A percentile compares a stretch with the other conserved stretches of the same genome.
phyloP scores from a whole-genome alignment of 1,140 invertebrate species.

The Heliconius nattereri region DNA sequence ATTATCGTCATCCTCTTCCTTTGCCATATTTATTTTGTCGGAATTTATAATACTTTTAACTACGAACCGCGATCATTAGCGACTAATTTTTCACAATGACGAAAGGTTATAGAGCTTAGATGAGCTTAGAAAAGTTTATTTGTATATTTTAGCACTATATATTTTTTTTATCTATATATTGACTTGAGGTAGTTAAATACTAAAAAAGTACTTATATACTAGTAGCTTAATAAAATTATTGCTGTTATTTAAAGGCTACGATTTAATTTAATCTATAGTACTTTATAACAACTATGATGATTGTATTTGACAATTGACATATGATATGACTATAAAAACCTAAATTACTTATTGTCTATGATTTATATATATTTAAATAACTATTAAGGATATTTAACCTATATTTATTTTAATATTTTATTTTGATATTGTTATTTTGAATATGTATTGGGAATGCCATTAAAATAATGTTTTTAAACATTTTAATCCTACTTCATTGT shows the following conservation, averaged over 20 bases:
- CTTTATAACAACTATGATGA: constrained; percentile 5
- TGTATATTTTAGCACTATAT: background rate
- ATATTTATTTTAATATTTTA: no score
- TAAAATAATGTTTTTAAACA: no score
- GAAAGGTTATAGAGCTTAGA: constrained; percentile 64
- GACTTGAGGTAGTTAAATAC: background rate
- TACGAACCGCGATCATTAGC: constrained; percentile 21
- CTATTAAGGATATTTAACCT: no score
- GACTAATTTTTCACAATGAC: constrained; percentile 62
- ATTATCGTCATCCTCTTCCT: constrained; percentile 90
- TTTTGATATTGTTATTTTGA: no score
- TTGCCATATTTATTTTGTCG: constrained; percentile 83
- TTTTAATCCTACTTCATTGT: no score
- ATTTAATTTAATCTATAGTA: constrained; percentile 12
- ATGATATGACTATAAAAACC: background rate
- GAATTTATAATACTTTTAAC: constrained; percentile 36
- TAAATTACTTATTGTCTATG: background rate
- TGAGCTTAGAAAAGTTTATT: constrained; percentile 16
- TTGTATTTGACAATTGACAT: constrained; percentile 22
- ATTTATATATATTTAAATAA: no score
- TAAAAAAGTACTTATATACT: background rate
- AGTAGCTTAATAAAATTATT: background rate
- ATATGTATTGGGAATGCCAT: no score
- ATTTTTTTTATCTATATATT: background rate
- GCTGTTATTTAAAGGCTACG: constrained; percentile 9